Evolutionary conservation across 1,140 invertebrate species (phyloP), one percentile per base, ranked within the genome.

Genomic region (Micrasema minimum): DNA sequence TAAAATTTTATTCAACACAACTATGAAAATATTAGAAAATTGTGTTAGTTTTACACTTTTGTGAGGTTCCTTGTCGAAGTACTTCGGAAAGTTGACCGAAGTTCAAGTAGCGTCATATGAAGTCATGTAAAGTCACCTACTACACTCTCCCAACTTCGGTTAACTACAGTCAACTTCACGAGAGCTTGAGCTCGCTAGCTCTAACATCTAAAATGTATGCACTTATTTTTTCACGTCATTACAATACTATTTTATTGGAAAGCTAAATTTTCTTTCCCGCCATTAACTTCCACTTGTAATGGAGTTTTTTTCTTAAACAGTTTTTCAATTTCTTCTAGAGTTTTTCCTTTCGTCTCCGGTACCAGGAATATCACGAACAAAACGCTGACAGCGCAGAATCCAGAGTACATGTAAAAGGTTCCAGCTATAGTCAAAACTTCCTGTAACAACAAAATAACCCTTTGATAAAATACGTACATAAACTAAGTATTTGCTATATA

Each of bases 401-500:
- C 86, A 0, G 91, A 84, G 78, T 94, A 95, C 70, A 93, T 83
- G 87, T 90, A 93, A 80, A 92, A 91, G 2, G 88, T 89, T 10
- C 86, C 89, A 16, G 91, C 88, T 11, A 88, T 84, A 0, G 83
- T 84, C 26, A 88, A 48, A 11, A 80, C 75, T 11, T 53, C 57
- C 82, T 85, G 76, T 10, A 77, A 79, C 61, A 45, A 66, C n/a
- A 31, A 31, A 31, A 31, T 31, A 31, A 31, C 7, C 7, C 7
- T 31, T 31, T 31, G 7, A 31, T 31, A n/a, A n/a, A n/a, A n/a
- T n/a, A n/a, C n/a, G n/a, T n/a, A n/a, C n/a, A n/a, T n/a, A n/a
- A n/a, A n/a, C n/a, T n/a, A n/a, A n/a, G n/a, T n/a, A n/a, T n/a
- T n/a, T n/a, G n/a, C n/a, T n/a, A n/a, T n/a, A n/a, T n/a, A n/a